Conservation (phyloP, 2,113 vertebrate species). For the Sisor rabdophorus region DNA sequence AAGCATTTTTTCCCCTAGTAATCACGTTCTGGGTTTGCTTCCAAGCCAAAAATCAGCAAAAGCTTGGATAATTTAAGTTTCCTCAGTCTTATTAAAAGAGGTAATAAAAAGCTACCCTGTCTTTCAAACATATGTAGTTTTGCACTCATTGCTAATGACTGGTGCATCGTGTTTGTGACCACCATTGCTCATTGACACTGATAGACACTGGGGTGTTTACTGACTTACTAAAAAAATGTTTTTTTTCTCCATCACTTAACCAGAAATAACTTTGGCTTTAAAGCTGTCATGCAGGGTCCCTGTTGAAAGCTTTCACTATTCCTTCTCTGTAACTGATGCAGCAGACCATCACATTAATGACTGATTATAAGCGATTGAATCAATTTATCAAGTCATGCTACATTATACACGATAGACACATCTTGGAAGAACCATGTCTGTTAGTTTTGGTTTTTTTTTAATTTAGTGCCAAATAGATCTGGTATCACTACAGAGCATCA, state of each 20-base stretch:
- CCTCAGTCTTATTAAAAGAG: slow-evolving; percentile 40
- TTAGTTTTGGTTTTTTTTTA: slow-evolving; percentile 14
- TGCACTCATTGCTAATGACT: slow-evolving; percentile 25
- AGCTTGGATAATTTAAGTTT: slow-evolving; percentile 34
- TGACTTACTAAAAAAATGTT: slow-evolving; percentile 24
- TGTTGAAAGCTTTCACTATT: not conserved
- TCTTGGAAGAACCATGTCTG: slow-evolving; percentile 17
- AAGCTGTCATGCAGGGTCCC: slow-evolving; percentile 5
- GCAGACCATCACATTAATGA: slow-evolving; percentile 45
- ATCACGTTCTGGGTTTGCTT: slow-evolving; percentile 46
- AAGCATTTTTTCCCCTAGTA: slow-evolving; percentile 27
- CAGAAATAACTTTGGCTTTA: slow-evolving; percentile 41
- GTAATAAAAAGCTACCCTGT: slow-evolving; percentile 47
- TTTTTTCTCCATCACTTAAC: slow-evolving; percentile 16
- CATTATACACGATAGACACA: slow-evolving; percentile 32
- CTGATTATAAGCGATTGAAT: slow-evolving; percentile 31
- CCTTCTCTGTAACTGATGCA: slow-evolving; percentile 16
- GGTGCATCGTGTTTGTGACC: slow-evolving; percentile 15
- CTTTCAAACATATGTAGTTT: slow-evolving; percentile 31
- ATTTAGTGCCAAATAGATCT: slow-evolving; percentile 38
- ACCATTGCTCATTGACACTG: slow-evolving; percentile 32
- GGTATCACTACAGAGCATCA: slow-evolving; percentile 30
- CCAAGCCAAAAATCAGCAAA: slow-evolving; percentile 47
- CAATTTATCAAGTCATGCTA: slow-evolving; percentile 35
- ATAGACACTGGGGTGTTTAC: not conserved